Evolutionary conservation across 1,140 invertebrate genomes (phyloP), one percentile per base, ranked within the genome.

Genomic region (Cotesia chilonis): DNA sequence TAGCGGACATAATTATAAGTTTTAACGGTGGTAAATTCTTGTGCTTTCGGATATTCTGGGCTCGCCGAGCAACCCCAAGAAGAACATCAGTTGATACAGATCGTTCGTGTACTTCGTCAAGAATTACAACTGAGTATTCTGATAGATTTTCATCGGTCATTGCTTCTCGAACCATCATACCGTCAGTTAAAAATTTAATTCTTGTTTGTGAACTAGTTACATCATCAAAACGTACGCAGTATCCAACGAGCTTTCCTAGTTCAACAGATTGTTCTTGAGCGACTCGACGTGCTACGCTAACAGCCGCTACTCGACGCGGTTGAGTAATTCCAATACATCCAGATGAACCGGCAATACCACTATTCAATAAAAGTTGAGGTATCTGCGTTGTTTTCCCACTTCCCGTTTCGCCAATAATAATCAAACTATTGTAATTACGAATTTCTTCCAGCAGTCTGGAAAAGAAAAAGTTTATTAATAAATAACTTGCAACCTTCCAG

Each of bases 61-160:
- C 90, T 80, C 89, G 86, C 88, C 96, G 92, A 10, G 94, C 90
- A 82, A 97, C 90, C 71, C 93, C 92, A 88, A 98, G 92, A 0
- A 99, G 87, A 2, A 99, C 89, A 88, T 99, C 98, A 0, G 96
- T 98, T 77, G 97, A 94, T 0, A 99, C 91, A 0, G 97, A 98
- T 55, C 98, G 88, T 87, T 99, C 98, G 84, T 99, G 98, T 61
- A 96, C 97, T 85, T 99, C 98, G 87, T 99, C 98, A 63, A 99
- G 88, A 71, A 99, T 93, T 5, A 99, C 91, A 35, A 96, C 87
- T 14, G 91, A 92, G 84, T 99, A 99, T 74, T 91, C 90, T 66
- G 88, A 90, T 3, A 95, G 79, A 14, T 91, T 84, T 54, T 90
- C 90, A 84, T 95, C 92, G 71, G 84, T 82, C 82, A 97, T 93